Conservation (phyloP, 2,113 vertebrate species). For the Odontesthes bonariensis region DNA sequence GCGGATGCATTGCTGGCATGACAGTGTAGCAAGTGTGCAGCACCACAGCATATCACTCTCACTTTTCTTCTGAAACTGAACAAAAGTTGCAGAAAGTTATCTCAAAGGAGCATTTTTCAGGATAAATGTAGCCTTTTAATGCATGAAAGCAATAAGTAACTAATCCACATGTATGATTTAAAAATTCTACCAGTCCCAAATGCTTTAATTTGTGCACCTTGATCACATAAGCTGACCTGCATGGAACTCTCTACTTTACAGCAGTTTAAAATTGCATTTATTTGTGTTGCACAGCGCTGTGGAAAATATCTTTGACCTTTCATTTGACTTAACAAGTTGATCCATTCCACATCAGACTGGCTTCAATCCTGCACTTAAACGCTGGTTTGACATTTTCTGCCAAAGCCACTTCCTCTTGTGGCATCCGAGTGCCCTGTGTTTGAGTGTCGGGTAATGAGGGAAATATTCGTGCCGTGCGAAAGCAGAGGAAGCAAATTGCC, state of each 20-base stretch:
- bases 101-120: neutral
- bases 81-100: neutral
- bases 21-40: slow-evolving; percentile 23
- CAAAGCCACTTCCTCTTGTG: slow-evolving; percentile 78
- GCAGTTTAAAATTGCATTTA: slow-evolving; percentile 46
- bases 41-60: neutral
- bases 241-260: slow-evolving; percentile 21
- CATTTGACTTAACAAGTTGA: slow-evolving; percentile 78
- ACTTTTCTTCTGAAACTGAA: neutral
- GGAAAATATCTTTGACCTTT: slow-evolving; percentile 77
- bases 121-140: slow-evolving; percentile 3
- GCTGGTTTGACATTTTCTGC: slow-evolving; percentile 70
- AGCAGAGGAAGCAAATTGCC: slow-evolving; percentile 61
- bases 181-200: slow-evolving; percentile 7
- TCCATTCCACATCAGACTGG: slow-evolving; percentile 69
- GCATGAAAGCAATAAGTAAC: slow-evolving; percentile 24
- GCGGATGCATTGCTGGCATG: slow-evolving; percentile 61
- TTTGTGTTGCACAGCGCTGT: slow-evolving; percentile 34
- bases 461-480: slow-evolving; percentile 59
- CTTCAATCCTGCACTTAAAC: slow-evolving; percentile 70
- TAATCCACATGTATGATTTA: neutral
- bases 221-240: slow-evolving; percentile 27
- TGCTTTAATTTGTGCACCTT: slow-evolving; percentile 6
- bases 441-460: slow-evolving; percentile 66
- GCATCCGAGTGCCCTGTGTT: slow-evolving; percentile 65